Percentiles rank a stretch among this genome's conserved stretches.
Conservation (phyloP, 2,113 vertebrate species). For the Osmerus mordax region DNA sequence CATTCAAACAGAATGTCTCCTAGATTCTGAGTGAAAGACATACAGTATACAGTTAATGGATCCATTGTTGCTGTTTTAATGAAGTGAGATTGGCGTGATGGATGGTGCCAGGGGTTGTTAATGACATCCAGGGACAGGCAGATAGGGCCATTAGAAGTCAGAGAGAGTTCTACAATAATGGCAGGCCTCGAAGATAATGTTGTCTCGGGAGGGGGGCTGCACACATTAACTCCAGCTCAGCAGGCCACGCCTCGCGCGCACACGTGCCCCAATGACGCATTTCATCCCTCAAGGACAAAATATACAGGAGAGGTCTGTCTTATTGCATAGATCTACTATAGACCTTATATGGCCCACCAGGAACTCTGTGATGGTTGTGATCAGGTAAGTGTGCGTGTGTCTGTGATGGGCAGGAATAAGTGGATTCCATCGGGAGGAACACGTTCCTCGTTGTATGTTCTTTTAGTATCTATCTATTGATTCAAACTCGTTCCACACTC, state of each 20-base stretch:
- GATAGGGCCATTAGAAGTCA: conserved; percentile 74
- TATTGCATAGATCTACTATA: too few relatives aligned
- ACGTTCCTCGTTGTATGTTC: too few relatives aligned
- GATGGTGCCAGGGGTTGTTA: conserved; percentile 62
- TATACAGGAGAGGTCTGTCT: conserved; percentile 29
- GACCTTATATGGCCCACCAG: too few relatives aligned
- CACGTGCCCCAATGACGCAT: conserved; percentile 64
- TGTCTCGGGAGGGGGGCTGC: conserved; percentile 67
- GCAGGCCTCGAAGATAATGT: conserved; percentile 72
- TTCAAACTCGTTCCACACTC: too few relatives aligned
- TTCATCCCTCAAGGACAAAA: conserved; percentile 72
- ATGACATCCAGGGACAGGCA: conserved; percentile 60
- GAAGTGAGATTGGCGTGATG: conserved; percentile 58
- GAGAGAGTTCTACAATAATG: conserved; percentile 67
- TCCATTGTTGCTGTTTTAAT: conserved; percentile 48
- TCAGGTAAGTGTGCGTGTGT: too few relatives aligned
- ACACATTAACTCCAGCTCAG: conserved; percentile 68
- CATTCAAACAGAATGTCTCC: too few relatives aligned
- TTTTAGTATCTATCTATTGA: too few relatives aligned
- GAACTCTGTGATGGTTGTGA: too few relatives aligned
- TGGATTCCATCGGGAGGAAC: too few relatives aligned
- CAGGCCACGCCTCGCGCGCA: conserved; percentile 55
- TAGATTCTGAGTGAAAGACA: too few relatives aligned
- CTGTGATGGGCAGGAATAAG: too few relatives aligned
- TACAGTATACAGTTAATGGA: conserved; percentile 35